A percentile compares a stretch with the other conserved stretches of the same genome.
Evolutionary conservation across 23 tunicate species (phyloP).

Genomic region (Phallusia fumigata): DNA sequence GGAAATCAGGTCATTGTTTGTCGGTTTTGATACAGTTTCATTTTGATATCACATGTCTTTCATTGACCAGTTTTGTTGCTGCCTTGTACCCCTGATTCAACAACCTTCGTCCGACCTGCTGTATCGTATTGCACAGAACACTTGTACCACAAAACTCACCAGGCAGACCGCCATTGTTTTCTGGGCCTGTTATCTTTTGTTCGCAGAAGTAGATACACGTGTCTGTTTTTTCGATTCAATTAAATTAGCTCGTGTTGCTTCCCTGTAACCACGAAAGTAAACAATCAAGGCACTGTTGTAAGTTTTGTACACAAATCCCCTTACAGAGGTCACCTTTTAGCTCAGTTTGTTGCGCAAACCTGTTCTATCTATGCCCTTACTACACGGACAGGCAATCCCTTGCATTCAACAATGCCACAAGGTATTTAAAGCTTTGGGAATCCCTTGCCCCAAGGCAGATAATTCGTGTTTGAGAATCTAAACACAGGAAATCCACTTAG

Average conservation of each 20-base stretch:
- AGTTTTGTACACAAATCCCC: background rate
- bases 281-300: background rate
- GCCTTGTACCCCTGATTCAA: background rate
- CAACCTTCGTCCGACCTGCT: background rate
- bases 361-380: too few relatives aligned
- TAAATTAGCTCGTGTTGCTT: background rate
- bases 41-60: slow-evolving; percentile 6
- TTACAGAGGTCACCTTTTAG: background rate
- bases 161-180: background rate
- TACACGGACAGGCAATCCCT: too few relatives aligned
- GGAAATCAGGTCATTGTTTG: background rate
- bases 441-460: too few relatives aligned
- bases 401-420: too few relatives aligned
- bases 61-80: slow-evolving; percentile 10
- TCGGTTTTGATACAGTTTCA: background rate
- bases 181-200: background rate
- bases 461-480: too few relatives aligned
- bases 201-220: background rate
- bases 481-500: too few relatives aligned
- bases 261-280: background rate
- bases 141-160: background rate
- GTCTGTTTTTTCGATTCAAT: background rate
- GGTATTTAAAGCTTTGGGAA: too few relatives aligned
- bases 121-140: background rate
- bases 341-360: background rate